Evolutionary conservation across 2,797 vertebrate species (phyloP), one percentile per base, ranked within the genome.

Genomic region (Cyclura pinguis): DNA sequence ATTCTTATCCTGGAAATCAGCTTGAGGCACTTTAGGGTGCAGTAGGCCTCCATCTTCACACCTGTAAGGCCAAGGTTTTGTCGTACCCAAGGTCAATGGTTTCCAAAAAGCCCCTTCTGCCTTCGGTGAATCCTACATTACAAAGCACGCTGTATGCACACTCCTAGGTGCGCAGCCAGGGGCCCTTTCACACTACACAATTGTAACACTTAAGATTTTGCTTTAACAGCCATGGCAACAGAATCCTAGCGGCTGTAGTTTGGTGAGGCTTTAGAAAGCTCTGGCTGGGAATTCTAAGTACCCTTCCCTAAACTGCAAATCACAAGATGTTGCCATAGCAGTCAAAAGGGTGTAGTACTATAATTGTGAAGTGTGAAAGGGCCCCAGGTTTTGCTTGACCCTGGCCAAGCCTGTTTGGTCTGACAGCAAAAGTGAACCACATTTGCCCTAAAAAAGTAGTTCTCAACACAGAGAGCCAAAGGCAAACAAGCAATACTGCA

Each of bases 361-460:
- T 10, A 67, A 67, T 10, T 67, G 64, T 67, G 64, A 67, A 8
- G 64, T 29, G 27, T 67, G 64, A 67, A 67, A 64, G 14, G 20
- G 20, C 1, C 5, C 14, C 13, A 3, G 12, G 57, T 52, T 4
- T 10, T 22, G 1, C n/a, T 7, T 14, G n/a, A 64, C 2, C 4
- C n/a, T 18, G 6, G 47, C 6, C 9, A 57, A 32, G 20, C 29
- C 16, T 1, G 0, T 67, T 59, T 59, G 59, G 18, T 67, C 22
- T 29, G 64, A 67, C 24, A 67, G 7, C 84, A 14, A 55, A 59
- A 20, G 6, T 8, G n/a, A 86, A 38, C 50, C 8, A n/a, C 10
- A 18, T 35, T 32, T 52, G 20, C 16, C 4, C 10, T 1, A 38
- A 16, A 59, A 35, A 18, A 22, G 22, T 47, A 3, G 42, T 77